Evolutionary conservation across 2,888 invertebrate genomes (phyloP), one percentile per base, ranked within the genome.

Genomic region (Odontocerum albicorne): DNA sequence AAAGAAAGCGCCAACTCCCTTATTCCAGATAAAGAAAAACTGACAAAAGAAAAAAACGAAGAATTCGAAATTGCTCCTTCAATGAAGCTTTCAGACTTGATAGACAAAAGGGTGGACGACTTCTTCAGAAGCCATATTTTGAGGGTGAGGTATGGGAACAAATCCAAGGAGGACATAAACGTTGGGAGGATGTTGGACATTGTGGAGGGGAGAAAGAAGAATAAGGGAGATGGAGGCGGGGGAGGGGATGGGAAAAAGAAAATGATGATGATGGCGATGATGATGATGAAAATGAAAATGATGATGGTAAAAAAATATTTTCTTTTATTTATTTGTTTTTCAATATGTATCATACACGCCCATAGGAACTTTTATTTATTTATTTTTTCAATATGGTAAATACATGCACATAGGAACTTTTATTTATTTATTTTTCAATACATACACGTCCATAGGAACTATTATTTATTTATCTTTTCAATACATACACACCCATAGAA

Each of bases 241-340:
- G 72, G 71, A 1, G 73, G 71, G 0, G 70, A 68, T 1, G 0
- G 75, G 75, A 1, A 38, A 10, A 44, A 20, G 13, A 78, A 77
- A 65, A 81, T 80, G 66, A 82, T 80, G 58, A 82, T 81, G 73
- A 82, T 82, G 80, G 81, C 81, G 81, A 83, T 83, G 80, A 79
- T 79, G 6, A 80, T 82, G 73, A 81, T 82, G 77, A 75, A 81
- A 64, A 82, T 83, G 74, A 80, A 82, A 66, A 71, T 82, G 35
- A 73, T 83, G 72, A 78, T 83, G 77, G 82, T 82, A 40, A 40
- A 35, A 12, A 35, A 7, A 7, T 10, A 27, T 27, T 27, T n/a
- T n/a, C n/a, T n/a, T n/a, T n/a, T n/a, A n/a, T n/a, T n/a, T n/a
- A n/a, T n/a, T n/a, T n/a, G n/a, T n/a, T n/a, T n/a, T n/a, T n/a